A percentile compares a stretch with the other conserved stretches of the same genome.
Conservation (phyloP, 2,888 invertebrate genomes). For the Pogonocherus hispidulus region DNA sequence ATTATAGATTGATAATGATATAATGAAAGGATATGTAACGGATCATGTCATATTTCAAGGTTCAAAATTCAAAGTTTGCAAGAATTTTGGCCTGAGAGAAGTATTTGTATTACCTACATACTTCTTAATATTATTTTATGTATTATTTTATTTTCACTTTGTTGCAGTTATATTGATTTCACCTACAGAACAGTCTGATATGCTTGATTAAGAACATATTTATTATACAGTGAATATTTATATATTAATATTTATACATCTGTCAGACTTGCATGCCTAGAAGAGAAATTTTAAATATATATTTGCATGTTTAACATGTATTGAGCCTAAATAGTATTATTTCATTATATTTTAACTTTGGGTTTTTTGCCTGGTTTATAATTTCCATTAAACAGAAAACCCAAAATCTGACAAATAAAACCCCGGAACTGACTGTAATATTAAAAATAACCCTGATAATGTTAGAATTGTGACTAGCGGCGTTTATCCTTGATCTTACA, state of each 20-base stretch:
- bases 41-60: no score
- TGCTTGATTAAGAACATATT: conserved; percentile 24
- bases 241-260: conserved; percentile 43
- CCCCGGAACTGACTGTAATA: conserved; percentile 51
- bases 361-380: conserved; percentile 16
- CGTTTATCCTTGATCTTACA: conserved; percentile 62
- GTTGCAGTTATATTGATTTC: neutral
- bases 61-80: no score
- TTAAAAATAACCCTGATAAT: conserved; percentile 41
- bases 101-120: no score
- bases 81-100: no score
- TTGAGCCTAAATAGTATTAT: conserved; percentile 36
- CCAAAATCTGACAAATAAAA: conserved; percentile 47
- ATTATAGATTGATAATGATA: no score
- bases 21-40: no score
- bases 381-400: conserved; percentile 17
- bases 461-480: conserved; percentile 70
- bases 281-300: conserved; percentile 29
- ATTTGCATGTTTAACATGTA: conserved; percentile 36
- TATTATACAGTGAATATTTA: conserved; percentile 44
- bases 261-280: conserved; percentile 46
- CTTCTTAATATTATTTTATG: no score
- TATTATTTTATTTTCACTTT: neutral
- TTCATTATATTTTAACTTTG: conserved; percentile 23
- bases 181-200: conserved; percentile 25